Percentiles rank a stretch among this genome's conserved stretches.
These are phyloP conservation scores for Chionomys nivalis DNA, from an alignment of 2,113 vertebrate species.

Conservation along the genomic window DNA sequence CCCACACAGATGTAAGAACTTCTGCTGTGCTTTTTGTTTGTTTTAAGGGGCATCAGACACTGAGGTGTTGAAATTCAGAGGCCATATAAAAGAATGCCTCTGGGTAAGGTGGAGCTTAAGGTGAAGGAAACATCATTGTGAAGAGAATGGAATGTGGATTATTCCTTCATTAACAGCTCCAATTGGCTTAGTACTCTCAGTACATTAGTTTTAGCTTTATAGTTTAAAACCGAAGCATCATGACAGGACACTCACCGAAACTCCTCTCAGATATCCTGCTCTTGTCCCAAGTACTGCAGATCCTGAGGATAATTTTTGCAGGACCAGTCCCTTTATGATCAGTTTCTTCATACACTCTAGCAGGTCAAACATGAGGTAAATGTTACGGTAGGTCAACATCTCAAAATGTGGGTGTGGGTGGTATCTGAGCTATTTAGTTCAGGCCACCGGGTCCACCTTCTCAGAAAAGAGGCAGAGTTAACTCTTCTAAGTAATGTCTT, in stretches of 20 bases:
- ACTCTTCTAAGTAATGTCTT: not conserved
- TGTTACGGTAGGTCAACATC: not conserved
- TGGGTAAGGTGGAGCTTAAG: not conserved
- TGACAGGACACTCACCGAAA: fast-evolving
- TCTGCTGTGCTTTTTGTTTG: not conserved
- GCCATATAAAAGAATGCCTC: not conserved
- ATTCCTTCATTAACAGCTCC: not conserved
- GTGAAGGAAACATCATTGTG: not conserved
- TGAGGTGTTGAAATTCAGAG: not conserved
- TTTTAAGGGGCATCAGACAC: not conserved
- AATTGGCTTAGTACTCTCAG: not conserved
- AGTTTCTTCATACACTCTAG: not conserved
- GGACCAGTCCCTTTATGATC: not conserved
- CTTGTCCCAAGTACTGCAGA: not conserved
- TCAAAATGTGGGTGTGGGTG: not conserved
- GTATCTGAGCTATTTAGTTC: not conserved
- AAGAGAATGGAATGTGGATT: not conserved
- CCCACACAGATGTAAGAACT: not conserved
- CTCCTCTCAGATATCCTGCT: not conserved
- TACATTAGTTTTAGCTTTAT: not conserved
- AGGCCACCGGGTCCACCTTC: not conserved
- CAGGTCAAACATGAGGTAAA: no score
- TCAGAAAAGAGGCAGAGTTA: not conserved
- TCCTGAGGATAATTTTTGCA: not conserved
- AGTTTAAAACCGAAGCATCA: not conserved